Evolutionary conservation across 2,888 invertebrate species (phyloP), one percentile per base, ranked within the genome.

Genomic region (Drosophila prostipennis): DNA sequence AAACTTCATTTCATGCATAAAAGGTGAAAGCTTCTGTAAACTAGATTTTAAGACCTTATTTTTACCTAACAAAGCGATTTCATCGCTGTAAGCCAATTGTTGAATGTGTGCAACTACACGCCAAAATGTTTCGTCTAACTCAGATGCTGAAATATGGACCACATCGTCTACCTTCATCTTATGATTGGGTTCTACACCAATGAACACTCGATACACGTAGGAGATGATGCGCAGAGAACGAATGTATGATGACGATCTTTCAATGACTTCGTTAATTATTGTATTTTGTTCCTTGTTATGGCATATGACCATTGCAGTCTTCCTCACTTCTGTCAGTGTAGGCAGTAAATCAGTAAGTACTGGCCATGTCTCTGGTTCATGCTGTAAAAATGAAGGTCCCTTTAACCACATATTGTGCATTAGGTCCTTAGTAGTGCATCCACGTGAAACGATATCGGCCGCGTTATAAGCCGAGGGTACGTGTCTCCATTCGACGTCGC

Each of bases 331-430:
- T 32, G 32, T 36, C 36, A 13, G 34, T 34, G 34, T 34, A 13
- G 34, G 11, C 34, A 34, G 34, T 34, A 13, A 11, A 34, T 34
- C 11, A 10, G 10, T 34, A 34, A 34, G 34, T 34, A 34, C 34
- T 13, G 34, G 34, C 34, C 34, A 34, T 10, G 13, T 34, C 34
- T 10, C 34, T 34, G 34, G 34, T 34, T 13, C 34, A 34, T 34
- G 34, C 13, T 34, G 34, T 34, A 34, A 34, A 34, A 34, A 34
- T 34, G 34, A 34, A 34, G 13, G 11, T 34, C 34, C 34, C 34
- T 37, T 37, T 37, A 37, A n/a, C 37, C n/a, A 37, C 37, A 37
- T 37, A n/a, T 13, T 37, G 37, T 37, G 37, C 37, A 37, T 37
- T n/a, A 37, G 11, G n/a, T 37, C 37, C n/a, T 37, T n/a, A n/a